Conservation (phyloP, 2,797 vertebrate genomes). For the Enoplosus armatus region DNA sequence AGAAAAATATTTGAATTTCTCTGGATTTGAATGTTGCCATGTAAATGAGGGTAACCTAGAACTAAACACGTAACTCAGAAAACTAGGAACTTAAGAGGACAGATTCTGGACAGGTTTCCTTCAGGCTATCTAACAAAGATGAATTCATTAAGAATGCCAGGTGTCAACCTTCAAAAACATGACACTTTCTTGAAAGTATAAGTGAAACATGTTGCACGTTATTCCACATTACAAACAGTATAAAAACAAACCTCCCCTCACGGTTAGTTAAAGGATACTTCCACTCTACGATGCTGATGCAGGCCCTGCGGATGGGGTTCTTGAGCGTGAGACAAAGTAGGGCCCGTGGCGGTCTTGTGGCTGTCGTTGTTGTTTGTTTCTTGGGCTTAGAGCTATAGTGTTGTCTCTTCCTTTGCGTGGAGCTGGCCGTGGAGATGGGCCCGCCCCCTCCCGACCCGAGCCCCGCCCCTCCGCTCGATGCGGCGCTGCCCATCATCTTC, state of each 20-base stretch:
- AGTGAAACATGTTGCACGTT: neutral
- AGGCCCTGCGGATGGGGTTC: conserved; percentile 97
- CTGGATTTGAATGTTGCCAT: neutral
- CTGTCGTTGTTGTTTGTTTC: conserved; percentile 92
- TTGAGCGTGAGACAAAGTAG: conserved; percentile 98
- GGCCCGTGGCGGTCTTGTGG: conserved; percentile 94
- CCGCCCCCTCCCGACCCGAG: conserved; percentile 83
- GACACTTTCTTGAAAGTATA: neutral
- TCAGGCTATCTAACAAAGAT: neutral
- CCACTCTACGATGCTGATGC: conserved; percentile 99
- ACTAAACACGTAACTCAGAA: neutral
- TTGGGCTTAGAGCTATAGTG: conserved; percentile 96
- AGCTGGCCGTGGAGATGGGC: conserved; percentile 95
- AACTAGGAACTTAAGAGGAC: neutral
- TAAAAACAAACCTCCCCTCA: neutral
- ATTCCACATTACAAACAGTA: neutral
- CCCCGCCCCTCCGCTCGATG: conserved; percentile 69
- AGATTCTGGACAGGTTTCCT: neutral
- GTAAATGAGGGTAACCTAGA: neutral
- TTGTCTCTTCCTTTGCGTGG: conserved; percentile 96
- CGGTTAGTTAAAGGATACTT: conserved; percentile 93
- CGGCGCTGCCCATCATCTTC: conserved; percentile 94
- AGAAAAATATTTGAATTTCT: neutral
- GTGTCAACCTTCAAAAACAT: conserved; percentile 2
- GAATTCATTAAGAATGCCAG: neutral